Conservation (phyloP, 2,888 invertebrate species). For the Drosophila peninsularis region DNA sequence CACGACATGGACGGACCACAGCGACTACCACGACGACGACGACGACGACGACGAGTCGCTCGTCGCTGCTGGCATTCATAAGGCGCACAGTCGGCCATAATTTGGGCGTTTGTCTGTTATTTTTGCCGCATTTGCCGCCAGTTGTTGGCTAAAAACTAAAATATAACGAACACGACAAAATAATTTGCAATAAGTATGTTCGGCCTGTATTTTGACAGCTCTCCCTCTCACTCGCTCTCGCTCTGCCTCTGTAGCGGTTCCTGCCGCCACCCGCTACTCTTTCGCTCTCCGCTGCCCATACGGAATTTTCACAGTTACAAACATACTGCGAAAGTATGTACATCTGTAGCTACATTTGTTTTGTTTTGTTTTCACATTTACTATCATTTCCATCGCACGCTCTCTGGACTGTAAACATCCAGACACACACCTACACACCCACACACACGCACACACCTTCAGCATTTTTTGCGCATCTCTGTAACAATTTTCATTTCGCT, state of each 20-base stretch:
- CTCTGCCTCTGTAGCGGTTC: neutral
- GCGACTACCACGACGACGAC: too few relatives aligned
- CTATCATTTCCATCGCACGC: conserved; percentile 36
- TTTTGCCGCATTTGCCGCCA: conserved; percentile 58
- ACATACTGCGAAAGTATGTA: conserved; percentile 7
- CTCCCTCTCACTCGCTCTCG: neutral
- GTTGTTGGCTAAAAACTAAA: conserved; percentile 52
- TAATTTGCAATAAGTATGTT: conserved; percentile 62
- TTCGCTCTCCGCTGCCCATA: conserved; percentile 15
- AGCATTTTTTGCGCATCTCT: conserved; percentile 24
- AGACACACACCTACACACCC: neutral
- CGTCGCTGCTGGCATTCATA: conserved; percentile 29
- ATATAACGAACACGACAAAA: conserved; percentile 59
- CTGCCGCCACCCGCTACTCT: neutral
- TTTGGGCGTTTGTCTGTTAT: conserved; percentile 66
- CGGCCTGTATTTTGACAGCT: conserved; percentile 33
- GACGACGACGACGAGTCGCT: conserved; percentile 11
- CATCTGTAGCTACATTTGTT: conserved; percentile 27
- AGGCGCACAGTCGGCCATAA: conserved; percentile 58
- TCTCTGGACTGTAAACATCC: conserved; percentile 28
- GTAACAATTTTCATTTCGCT: conserved; percentile 65
- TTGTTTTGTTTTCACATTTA: conserved; percentile 55
- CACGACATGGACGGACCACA: conserved; percentile 9
- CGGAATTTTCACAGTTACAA: conserved; percentile 25
- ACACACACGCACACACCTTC: neutral